These are phyloP conservation scores for Lineus longissimus DNA, from an alignment of 1,140 invertebrate species.

Conservation along the genomic window DNA sequence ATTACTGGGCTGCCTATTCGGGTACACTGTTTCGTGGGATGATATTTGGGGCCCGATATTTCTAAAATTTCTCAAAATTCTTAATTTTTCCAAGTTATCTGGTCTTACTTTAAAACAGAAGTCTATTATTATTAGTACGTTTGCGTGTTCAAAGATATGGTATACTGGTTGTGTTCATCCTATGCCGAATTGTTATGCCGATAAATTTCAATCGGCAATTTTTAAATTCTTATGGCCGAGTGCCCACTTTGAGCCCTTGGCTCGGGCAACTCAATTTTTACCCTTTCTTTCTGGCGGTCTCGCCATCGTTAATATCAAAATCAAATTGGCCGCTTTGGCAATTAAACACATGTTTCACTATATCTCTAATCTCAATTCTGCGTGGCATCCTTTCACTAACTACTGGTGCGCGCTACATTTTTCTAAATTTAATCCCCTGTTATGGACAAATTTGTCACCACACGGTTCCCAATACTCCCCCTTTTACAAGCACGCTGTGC, in stretches of 20 bases:
- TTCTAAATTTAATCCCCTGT: not conserved
- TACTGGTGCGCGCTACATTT: conserved; percentile 14
- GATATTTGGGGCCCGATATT: conserved; percentile 21
- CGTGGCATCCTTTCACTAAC: not conserved
- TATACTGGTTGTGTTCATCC: conserved; percentile 17
- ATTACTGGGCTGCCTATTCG: conserved; percentile 23
- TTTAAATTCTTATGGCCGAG: conserved; percentile 9
- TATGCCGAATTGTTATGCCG: conserved; percentile 16
- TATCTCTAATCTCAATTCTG: not conserved
- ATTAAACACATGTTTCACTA: conserved; percentile 6
- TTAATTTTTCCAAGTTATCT: conserved; percentile 11
- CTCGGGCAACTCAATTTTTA: not conserved
- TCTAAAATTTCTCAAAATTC: conserved; percentile 15
- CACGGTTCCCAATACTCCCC: conserved; percentile 10
- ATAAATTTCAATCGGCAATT: not conserved
- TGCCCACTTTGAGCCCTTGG: not conserved
- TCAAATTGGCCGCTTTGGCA: not conserved
- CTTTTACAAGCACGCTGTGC: conserved; percentile 5
- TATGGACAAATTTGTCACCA: conserved; percentile 3
- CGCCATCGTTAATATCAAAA: conserved; percentile 4
- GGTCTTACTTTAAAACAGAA: conserved; percentile 23
- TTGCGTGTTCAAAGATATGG: conserved; percentile 23
- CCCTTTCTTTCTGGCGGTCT: conserved; percentile 6
- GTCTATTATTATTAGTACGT: conserved; percentile 21
- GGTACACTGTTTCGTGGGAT: conserved; percentile 17